Evolutionary conservation across 92 coral and sea anemone genomes (phyloP).

Genomic region (Epizoanthus ramosus): DNA sequence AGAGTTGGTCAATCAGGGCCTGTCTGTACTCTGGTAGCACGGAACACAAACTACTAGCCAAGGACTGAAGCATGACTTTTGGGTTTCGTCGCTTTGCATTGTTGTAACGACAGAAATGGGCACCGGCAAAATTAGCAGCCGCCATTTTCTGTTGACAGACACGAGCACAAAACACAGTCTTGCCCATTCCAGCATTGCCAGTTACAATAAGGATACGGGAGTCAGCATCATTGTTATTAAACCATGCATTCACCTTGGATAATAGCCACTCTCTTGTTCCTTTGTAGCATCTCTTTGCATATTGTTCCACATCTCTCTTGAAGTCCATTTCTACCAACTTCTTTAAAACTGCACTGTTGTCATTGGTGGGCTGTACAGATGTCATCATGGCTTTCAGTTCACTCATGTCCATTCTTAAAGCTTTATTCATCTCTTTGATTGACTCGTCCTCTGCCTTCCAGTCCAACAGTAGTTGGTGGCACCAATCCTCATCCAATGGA

Average conservation of each 20-base stretch:
- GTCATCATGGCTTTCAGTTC: conserved; percentile 22
- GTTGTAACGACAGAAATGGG: conserved; percentile 38
- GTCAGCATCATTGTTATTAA: conserved; percentile 6
- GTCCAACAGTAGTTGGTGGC: background rate
- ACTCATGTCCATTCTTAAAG: conserved; percentile 7
- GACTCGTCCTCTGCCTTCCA: conserved; percentile 36
- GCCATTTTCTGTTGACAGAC: conserved; percentile 25
- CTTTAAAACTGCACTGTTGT: background rate
- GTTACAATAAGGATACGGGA: conserved; percentile 25
- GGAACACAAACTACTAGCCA: conserved; percentile 47
- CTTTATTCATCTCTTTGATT: conserved; percentile 1
- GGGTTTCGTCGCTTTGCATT: conserved; percentile 40
- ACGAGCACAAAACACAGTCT: conserved; percentile 44
- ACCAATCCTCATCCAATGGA: conserved; percentile 36
- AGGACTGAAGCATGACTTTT: conserved; percentile 34
- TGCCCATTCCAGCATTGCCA: conserved; percentile 48
- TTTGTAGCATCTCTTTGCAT: conserved; percentile 19
- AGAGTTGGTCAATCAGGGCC: conserved; percentile 6
- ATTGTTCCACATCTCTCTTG: conserved; percentile 32
- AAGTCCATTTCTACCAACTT: conserved; percentile 25
- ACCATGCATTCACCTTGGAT: conserved; percentile 13
- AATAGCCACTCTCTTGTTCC: conserved; percentile 49
- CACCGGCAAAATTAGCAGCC: conserved; percentile 24
- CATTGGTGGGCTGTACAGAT: background rate
- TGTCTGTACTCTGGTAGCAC: conserved; percentile 11